These are phyloP conservation scores for Cephus rjabovi DNA, from an alignment of 2,888 invertebrate genomes.

Conservation along the genomic window DNA sequence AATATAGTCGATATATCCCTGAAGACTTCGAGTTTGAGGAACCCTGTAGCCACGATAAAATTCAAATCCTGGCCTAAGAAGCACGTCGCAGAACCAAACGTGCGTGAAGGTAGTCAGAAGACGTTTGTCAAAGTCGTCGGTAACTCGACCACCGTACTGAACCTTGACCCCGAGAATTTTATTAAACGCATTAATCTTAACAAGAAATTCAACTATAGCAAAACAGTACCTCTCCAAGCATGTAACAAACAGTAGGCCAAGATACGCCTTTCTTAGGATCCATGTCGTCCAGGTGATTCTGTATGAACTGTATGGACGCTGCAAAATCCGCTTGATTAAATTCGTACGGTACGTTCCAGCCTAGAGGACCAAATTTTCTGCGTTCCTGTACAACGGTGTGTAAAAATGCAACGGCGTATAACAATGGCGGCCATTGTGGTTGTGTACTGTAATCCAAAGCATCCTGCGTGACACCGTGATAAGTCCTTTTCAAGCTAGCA, in stretches of 20 bases:
- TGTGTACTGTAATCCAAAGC: slow-evolving; percentile 92
- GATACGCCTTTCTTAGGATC: slow-evolving; percentile 97
- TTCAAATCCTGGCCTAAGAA: slow-evolving; percentile 89
- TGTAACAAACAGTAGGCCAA: slow-evolving; percentile 97
- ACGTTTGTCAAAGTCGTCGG: slow-evolving; percentile 97
- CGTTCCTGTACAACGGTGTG: slow-evolving; percentile 96
- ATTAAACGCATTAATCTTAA: not conserved
- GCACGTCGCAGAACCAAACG: slow-evolving; percentile 94
- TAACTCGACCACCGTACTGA: slow-evolving; percentile 89
- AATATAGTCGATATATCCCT: slow-evolving; percentile 87
- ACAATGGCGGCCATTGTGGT: slow-evolving; percentile 91
- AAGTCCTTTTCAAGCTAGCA: slow-evolving; percentile 94
- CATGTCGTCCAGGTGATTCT: slow-evolving; percentile 96
- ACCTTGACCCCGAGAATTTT: slow-evolving; percentile 57
- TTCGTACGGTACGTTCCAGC: slow-evolving; percentile 98
- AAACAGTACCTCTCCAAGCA: slow-evolving; percentile 86
- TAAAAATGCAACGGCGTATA: slow-evolving; percentile 94
- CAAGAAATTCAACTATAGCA: not conserved
- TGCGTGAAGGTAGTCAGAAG: slow-evolving; percentile 92
- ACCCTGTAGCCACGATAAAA: slow-evolving; percentile 95
- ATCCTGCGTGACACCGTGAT: slow-evolving; percentile 90
- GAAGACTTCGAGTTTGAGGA: slow-evolving; percentile 84
- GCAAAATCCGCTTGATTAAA: slow-evolving; percentile 97
- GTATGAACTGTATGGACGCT: slow-evolving; percentile 94
- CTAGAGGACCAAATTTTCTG: slow-evolving; percentile 94